phyloP scores from a whole-genome alignment of 2,113 vertebrate genomes.

The Larimichthys crocea region DNA sequence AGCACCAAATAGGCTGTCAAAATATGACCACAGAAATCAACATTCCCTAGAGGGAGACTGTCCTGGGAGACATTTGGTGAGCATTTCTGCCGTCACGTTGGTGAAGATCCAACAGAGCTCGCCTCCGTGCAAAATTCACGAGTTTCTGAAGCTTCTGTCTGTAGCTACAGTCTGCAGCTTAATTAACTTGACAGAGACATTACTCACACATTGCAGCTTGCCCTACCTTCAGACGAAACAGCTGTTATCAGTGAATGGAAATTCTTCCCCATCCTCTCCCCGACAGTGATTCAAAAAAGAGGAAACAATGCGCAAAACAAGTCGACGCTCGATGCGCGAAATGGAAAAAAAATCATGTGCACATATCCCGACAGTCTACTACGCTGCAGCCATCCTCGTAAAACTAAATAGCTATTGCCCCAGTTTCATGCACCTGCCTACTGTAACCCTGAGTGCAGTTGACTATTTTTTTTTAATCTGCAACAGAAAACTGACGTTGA shows the following conservation, averaged over 20 bases:
- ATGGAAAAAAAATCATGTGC: constrained; percentile 20
- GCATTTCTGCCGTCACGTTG: constrained; percentile 28
- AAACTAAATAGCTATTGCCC: constrained; percentile 73
- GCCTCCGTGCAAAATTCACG: constrained; percentile 35
- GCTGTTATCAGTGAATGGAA: constrained; percentile 50
- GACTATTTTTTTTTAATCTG: constrained; percentile 9
- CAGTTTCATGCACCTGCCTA: constrained; percentile 65
- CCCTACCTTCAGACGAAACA: constrained; percentile 71
- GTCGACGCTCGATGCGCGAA: constrained; percentile 21
- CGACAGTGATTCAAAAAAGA: constrained; percentile 1
- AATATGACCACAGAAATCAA: constrained; percentile 15
- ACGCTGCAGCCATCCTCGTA: constrained; percentile 66
- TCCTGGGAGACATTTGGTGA: constrained; percentile 35
- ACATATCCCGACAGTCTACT: constrained; percentile 51
- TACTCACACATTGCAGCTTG: constrained; percentile 27
- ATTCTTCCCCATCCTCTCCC: constrained; percentile 40
- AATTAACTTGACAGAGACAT: constrained; percentile 27
- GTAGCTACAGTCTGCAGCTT: constrained; percentile 14
- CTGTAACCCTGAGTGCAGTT: constrained; percentile 38
- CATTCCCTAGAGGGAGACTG: constrained; percentile 25
- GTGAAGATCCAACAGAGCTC: constrained; percentile 23
- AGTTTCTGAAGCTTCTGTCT: constrained; percentile 34
- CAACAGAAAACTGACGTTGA: constrained; percentile 40
- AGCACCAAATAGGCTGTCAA: background rate
- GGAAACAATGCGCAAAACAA: constrained; percentile 11